Evolutionary conservation across 2,888 invertebrate genomes (phyloP).

Genomic region (Synanthedon andrenaeformis): DNA sequence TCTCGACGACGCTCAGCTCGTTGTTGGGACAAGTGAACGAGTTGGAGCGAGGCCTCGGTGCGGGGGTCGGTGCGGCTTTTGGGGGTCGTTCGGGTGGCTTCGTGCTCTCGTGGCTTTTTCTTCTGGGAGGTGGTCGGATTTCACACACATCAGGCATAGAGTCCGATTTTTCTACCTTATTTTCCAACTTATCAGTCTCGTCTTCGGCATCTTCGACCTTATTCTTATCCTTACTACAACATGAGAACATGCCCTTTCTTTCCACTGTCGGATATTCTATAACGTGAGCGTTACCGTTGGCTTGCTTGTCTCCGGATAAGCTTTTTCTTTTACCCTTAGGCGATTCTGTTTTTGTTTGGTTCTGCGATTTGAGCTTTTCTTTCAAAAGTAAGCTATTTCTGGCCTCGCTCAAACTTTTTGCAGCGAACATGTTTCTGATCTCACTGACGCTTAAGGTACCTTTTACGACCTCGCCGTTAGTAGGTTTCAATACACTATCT

Average conservation of each 20-base stretch:
- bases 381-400: slow-evolving; percentile 62
- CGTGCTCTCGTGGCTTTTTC: slow-evolving; percentile 63
- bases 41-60: slow-evolving; percentile 68
- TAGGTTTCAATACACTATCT: slow-evolving; percentile 31
- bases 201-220: slow-evolving; percentile 64
- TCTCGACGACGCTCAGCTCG: slow-evolving; percentile 53
- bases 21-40: slow-evolving; percentile 63
- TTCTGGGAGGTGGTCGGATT: slow-evolving; percentile 74
- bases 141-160: slow-evolving; percentile 61
- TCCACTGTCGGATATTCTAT: slow-evolving; percentile 81
- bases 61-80: slow-evolving; percentile 65
- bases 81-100: slow-evolving; percentile 78
- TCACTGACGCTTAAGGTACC: slow-evolving; percentile 70
- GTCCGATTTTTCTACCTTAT: slow-evolving; percentile 46
- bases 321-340: slow-evolving; percentile 61
- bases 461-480: slow-evolving; percentile 63
- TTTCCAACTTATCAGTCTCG: slow-evolving; percentile 45
- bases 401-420: slow-evolving; percentile 62
- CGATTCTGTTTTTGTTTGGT: slow-evolving; percentile 47
- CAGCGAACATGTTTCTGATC: slow-evolving; percentile 64
- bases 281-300: slow-evolving; percentile 64
- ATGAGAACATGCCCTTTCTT: slow-evolving; percentile 79
- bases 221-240: slow-evolving; percentile 74
- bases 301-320: slow-evolving; percentile 41
- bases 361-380: slow-evolving; percentile 48